phyloP scores from a whole-genome alignment of 2,888 invertebrate species.

The Ischnus inquisitorius region DNA sequence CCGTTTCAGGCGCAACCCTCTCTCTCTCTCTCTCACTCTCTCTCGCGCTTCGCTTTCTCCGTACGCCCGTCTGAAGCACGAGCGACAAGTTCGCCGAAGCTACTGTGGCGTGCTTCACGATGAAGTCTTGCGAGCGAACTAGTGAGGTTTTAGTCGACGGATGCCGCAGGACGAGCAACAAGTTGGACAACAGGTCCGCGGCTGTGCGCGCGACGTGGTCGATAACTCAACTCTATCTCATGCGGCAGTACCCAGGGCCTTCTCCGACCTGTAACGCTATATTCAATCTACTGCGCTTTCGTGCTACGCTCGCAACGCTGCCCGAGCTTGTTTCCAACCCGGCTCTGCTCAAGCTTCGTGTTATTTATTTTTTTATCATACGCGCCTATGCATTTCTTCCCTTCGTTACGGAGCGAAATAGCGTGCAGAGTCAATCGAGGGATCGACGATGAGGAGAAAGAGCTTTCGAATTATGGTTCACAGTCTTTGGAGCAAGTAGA shows the following conservation, averaged over 20 bases:
- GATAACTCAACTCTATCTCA: constrained; percentile 77
- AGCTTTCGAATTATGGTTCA: not conserved
- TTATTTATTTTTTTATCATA: too few relatives aligned
- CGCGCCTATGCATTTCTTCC: too few relatives aligned
- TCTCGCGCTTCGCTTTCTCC: not conserved
- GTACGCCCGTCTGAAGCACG: not conserved
- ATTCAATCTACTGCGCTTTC: not conserved
- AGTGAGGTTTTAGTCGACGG: constrained; percentile 49
- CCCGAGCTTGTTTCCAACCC: not conserved
- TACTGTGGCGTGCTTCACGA: constrained; percentile 40
- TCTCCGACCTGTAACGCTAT: constrained; percentile 8
- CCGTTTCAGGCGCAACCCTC: not conserved
- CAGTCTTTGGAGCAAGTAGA: constrained; percentile 9
- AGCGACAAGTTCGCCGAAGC: not conserved
- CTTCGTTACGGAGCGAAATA: too few relatives aligned
- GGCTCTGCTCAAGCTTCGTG: too few relatives aligned
- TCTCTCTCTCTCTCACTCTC: too few relatives aligned
- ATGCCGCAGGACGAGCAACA: constrained; percentile 82
- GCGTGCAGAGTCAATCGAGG: too few relatives aligned
- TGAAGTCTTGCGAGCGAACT: constrained; percentile 11
- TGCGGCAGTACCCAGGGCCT: constrained; percentile 57
- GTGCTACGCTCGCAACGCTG: too few relatives aligned
- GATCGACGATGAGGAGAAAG: too few relatives aligned
- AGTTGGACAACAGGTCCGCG: constrained; percentile 85
- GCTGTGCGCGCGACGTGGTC: constrained; percentile 73